Conservation (phyloP, 2,888 invertebrate species). For the Hydroisotoma schaefferi region DNA sequence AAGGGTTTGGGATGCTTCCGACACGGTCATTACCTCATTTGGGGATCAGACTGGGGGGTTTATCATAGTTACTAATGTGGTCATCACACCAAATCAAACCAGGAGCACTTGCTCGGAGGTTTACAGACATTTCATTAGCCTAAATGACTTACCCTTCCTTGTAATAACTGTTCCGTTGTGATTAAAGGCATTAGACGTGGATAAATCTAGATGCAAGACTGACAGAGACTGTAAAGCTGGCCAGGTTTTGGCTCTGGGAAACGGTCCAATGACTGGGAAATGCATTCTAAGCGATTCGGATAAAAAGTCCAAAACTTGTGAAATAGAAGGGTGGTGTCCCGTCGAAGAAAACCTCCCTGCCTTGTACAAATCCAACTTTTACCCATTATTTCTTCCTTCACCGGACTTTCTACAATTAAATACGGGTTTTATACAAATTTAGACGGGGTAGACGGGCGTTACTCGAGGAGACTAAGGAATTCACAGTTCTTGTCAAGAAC, state of each 20-base stretch:
- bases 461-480: conserved; percentile 35
- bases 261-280: conserved; percentile 54
- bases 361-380: conserved; percentile 41
- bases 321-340: conserved; percentile 55
- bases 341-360: conserved; percentile 52
- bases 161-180: background rate
- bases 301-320: conserved; percentile 50
- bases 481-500: conserved; percentile 44
- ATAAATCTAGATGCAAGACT: conserved; percentile 48
- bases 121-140: conserved; percentile 12
- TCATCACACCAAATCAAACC: conserved; percentile 54
- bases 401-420: background rate
- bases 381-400: background rate
- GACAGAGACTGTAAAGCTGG: conserved; percentile 48
- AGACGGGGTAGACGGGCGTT: conserved; percentile 24
- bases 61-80: conserved; percentile 56
- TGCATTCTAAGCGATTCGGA: conserved; percentile 49
- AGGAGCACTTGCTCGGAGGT: conserved; percentile 52
- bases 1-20: conserved; percentile 55
- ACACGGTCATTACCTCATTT: conserved; percentile 55
- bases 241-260: conserved; percentile 49
- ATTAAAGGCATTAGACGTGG: conserved; percentile 46
- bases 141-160: too few relatives aligned
- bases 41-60: conserved; percentile 56
- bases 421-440: too few relatives aligned